A percentile compares a stretch with the other conserved stretches of the same genome.
phyloP scores from a whole-genome alignment of 2,888 invertebrate genomes.

The Agrypnus murinus region DNA sequence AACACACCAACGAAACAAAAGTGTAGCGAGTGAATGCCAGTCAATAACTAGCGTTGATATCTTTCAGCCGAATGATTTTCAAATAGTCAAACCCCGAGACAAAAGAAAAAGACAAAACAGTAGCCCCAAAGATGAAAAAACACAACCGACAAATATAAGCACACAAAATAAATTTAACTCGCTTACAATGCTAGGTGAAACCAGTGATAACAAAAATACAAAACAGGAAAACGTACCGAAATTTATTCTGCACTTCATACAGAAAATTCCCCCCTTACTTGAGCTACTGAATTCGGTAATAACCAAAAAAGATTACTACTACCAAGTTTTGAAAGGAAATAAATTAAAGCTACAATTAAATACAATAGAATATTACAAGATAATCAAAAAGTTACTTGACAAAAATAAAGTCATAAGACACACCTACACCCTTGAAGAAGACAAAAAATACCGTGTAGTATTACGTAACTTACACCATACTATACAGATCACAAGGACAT shows the following conservation, averaged over 20 bases:
- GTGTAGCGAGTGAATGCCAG: background rate
- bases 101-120: background rate
- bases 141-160: too few species aligned
- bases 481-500: conserved; percentile 16
- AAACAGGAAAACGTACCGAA: too few species aligned
- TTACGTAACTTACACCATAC: conserved; percentile 17
- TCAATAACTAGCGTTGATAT: background rate
- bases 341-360: conserved; percentile 12
- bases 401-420: conserved; percentile 21
- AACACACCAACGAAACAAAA: background rate
- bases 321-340: background rate
- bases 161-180: too few species aligned
- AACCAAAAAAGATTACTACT: background rate
- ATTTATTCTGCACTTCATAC: too few species aligned
- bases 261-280: too few species aligned
- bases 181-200: too few species aligned
- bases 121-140: background rate
- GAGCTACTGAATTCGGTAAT: too few species aligned
- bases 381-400: conserved; percentile 1
- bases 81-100: background rate
- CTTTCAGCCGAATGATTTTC: too few species aligned
- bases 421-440: conserved; percentile 7
- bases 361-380: conserved; percentile 1
- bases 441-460: conserved; percentile 13
- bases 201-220: too few species aligned